Evolutionary conservation across 2,797 vertebrate genomes (phyloP).

Genomic region (Dallia pectoralis): DNA sequence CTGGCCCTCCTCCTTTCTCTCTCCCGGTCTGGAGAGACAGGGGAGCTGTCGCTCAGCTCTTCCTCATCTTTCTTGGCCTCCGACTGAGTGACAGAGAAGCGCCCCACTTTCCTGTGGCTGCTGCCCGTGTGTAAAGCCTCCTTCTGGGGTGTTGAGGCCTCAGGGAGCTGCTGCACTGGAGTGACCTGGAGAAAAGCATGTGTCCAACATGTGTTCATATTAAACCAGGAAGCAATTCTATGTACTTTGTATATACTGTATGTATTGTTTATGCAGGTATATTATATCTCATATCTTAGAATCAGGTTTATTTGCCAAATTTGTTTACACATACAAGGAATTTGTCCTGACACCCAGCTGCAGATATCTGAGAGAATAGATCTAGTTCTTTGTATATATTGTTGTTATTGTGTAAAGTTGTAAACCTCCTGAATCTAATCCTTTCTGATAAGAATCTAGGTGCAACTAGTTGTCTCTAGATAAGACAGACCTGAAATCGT

Average conservation of each 20-base stretch:
- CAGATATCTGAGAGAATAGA: not conserved
- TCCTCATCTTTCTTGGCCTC: conserved; percentile 67
- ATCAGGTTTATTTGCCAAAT: too few species aligned
- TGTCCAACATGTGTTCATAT: not conserved
- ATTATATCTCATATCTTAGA: too few species aligned
- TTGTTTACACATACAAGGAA: too few species aligned
- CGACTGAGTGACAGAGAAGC: conserved; percentile 75
- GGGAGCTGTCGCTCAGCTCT: conserved; percentile 73
- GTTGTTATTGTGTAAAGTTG: not conserved
- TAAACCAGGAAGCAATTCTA: conserved; percentile 3
- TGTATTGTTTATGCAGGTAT: too few species aligned
- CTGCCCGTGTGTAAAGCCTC: conserved; percentile 34
- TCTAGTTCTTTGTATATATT: not conserved
- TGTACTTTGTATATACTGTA: too few species aligned
- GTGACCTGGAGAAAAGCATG: conserved; percentile 65
- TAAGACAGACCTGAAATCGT: conserved; percentile 70
- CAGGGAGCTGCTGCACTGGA: conserved; percentile 61
- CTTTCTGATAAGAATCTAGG: not conserved
- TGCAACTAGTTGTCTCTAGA: not conserved
- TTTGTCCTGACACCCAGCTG: too few species aligned
- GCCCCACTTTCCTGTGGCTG: conserved; percentile 73
- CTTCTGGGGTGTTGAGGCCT: conserved; percentile 49
- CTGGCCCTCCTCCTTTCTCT: conserved; percentile 67
- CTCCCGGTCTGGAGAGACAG: conserved; percentile 68
- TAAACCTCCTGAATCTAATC: not conserved